Base-by-base conservation (phyloP, 2,797 vertebrate genomes). In the Buceros bicornis region DNA sequence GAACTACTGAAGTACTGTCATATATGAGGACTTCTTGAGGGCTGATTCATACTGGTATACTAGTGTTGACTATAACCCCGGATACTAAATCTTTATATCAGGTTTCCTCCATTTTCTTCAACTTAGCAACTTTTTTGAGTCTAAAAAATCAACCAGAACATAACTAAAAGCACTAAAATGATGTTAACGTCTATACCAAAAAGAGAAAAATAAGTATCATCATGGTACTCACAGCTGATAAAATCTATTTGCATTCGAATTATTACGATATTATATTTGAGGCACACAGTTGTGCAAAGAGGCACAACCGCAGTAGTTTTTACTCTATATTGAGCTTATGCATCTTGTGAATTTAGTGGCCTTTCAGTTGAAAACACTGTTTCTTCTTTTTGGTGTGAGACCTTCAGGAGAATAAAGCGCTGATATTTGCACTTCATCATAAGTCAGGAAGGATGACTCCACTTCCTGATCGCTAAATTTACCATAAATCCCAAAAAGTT, bases 341-440 rank as follows among this genome's bases (percentile, higher is more conserved):
- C 17, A 16, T 33, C 72, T 79, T 90, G 82, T 93, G 86, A 94
- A 84, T 33, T 16, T 15, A 37, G 51, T 77, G 77, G n/a, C 81
- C 83, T 95, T 90, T 95, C 31, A 51, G 53, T 13, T 85, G 31
- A 82, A 92, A 96, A 91, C 69, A 83, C 47, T 64, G 24, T 82
- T 89, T 95, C 72, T 90, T 90, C 85, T 87, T 84, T 79, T 67
- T 42, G 56, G 73, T 76, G 29, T 79, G 69, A 97, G 67, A 92
- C 87, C 66, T 91, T 88, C 79, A 71, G 37, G 17, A 87, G 89
- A 88, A 81, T 78, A 88, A 96, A 92, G 77, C 90, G 77, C 73
- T 95, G 91, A 94, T 93, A 97, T 94, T 95, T 95, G 89, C 85
- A 87, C 85, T 96, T 95, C 77, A 93, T 91, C 73, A 35, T 79